Conservation (phyloP, 2,797 vertebrate species). For the Cryptoprocta ferox region DNA sequence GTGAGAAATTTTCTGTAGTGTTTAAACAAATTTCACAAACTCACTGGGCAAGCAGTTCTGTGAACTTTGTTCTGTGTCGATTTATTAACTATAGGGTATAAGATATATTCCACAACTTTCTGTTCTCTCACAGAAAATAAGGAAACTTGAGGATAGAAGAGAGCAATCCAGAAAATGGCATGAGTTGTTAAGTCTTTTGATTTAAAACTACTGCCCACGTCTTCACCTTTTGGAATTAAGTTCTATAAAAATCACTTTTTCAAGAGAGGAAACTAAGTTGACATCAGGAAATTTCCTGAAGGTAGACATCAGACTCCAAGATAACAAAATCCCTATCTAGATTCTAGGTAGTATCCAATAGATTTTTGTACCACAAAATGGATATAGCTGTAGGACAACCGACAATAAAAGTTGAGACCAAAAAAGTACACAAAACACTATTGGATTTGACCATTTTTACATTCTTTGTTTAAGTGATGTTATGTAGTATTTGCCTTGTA, state of each 20-base stretch:
- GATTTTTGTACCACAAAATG: not conserved
- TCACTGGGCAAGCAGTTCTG: not conserved
- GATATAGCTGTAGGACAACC: not conserved
- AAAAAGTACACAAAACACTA: not conserved
- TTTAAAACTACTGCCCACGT: not conserved
- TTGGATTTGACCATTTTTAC: not conserved
- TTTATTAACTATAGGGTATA: not conserved
- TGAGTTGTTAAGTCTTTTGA: not conserved
- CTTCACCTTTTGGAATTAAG: not conserved
- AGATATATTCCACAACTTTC: not conserved
- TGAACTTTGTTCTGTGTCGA: not conserved
- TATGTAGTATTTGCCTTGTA: not conserved
- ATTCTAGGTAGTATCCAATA: not conserved
- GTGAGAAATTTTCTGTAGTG: not conserved
- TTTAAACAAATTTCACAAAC: not conserved
- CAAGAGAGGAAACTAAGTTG: not conserved
- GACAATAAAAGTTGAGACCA: not conserved
- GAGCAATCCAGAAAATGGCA: not conserved
- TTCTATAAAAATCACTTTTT: not conserved
- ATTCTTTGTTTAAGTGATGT: not conserved
- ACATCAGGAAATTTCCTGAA: not conserved
- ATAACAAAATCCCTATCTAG: not conserved
- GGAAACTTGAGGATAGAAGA: not conserved
- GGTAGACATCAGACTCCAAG: not conserved
- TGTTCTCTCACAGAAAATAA: not conserved